phyloP scores from a whole-genome alignment of 2,797 vertebrate species.

The Sandelia bainsii region DNA sequence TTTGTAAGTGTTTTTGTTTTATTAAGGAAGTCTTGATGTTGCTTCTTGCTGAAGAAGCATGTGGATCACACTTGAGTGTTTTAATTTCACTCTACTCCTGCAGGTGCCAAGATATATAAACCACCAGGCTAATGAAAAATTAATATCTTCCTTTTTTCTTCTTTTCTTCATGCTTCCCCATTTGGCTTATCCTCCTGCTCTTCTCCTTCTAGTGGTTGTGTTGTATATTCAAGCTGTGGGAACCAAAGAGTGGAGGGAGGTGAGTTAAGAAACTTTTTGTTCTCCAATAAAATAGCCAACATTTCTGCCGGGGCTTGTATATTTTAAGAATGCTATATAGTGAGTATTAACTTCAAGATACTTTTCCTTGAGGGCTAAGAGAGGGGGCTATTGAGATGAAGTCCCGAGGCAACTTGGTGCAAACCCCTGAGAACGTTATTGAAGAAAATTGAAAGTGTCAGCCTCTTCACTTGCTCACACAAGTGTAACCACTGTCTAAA shows the following conservation, averaged over 20 bases:
- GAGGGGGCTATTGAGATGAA: background rate
- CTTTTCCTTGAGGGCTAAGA: background rate
- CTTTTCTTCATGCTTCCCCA: conserved; percentile 13
- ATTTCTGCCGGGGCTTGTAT: background rate
- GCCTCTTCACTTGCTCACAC: conserved; percentile 21
- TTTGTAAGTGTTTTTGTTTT: background rate
- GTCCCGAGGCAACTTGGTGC: conserved; percentile 20
- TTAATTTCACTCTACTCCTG: conserved; percentile 36
- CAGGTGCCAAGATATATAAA: conserved; percentile 10
- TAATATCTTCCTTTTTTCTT: conserved; percentile 3
- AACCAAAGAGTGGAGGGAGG: conserved; percentile 98
- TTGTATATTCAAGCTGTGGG: conserved; percentile 92
- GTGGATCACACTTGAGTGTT: conserved; percentile 20
- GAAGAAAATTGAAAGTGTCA: conserved; percentile 46
- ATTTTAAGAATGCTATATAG: conserved; percentile 7
- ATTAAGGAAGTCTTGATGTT: conserved; percentile 30
- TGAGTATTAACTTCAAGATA: background rate
- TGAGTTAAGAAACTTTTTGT: conserved; percentile 77
- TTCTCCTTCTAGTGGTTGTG: conserved; percentile 87
- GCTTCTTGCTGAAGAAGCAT: conserved; percentile 24
- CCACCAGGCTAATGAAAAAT: background rate
- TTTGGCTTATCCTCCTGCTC: background rate
- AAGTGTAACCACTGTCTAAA: conserved; percentile 20
- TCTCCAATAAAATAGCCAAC: background rate
- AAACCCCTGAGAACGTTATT: conserved; percentile 26